Evolutionary conservation across 1,140 invertebrate species (phyloP).

Genomic region (Sipha flava): DNA sequence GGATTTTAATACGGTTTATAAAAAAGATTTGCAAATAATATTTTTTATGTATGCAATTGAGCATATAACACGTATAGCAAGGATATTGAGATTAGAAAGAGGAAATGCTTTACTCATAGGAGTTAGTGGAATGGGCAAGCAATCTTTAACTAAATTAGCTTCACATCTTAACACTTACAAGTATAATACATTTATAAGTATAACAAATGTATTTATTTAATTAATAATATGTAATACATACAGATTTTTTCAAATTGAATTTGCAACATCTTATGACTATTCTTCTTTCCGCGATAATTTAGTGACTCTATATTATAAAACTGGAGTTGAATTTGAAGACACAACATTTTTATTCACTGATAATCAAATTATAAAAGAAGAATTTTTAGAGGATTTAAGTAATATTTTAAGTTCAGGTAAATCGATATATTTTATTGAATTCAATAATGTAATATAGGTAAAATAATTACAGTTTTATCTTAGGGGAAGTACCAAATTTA

Average conservation of each 20-base stretch:
- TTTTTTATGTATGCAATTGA: conserved; percentile 93
- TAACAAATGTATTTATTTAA: too few species aligned
- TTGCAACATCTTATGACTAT: conserved; percentile 55
- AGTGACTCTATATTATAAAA: conserved; percentile 58
- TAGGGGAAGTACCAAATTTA: conserved; percentile 73
- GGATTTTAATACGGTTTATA: conserved; percentile 8
- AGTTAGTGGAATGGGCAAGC: conserved; percentile 83
- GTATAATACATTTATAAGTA: conserved; percentile 34
- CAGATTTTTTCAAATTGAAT: conserved; percentile 76
- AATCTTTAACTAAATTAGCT: conserved; percentile 82
- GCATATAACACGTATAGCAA: conserved; percentile 82
- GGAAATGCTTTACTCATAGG: conserved; percentile 82
- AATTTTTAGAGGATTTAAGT: conserved; percentile 86
- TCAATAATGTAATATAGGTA: neutral
- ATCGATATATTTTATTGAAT: neutral
- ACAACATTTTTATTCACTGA: conserved; percentile 81
- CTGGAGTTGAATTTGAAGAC: conserved; percentile 65
- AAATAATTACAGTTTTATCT: conserved; percentile 44
- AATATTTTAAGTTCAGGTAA: conserved; percentile 73
- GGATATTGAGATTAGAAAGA: conserved; percentile 82
- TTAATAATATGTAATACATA: conserved; percentile 37
- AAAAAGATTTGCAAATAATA: conserved; percentile 73
- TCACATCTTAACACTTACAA: conserved; percentile 91
- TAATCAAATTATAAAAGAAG: conserved; percentile 83
- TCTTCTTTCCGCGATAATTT: conserved; percentile 58